These are phyloP conservation scores for Bradypodion ventrale DNA, from an alignment of 2,797 vertebrate species.

Conservation along the genomic window DNA sequence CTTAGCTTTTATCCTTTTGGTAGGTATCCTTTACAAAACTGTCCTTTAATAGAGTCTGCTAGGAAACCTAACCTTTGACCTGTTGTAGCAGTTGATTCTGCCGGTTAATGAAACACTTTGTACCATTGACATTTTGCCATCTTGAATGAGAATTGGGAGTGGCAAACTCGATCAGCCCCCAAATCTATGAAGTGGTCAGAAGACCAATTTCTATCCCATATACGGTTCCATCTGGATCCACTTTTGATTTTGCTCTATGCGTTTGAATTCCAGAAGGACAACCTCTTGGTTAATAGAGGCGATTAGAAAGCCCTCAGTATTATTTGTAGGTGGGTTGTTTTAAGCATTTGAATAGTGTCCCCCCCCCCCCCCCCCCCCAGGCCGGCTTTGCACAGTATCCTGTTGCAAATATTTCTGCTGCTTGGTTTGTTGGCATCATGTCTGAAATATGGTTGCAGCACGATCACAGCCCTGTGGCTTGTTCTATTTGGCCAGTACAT, in stretches of 20 bases:
- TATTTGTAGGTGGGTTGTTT: constrained; percentile 12
- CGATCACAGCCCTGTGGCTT: not conserved
- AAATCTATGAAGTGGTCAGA: too few relatives aligned
- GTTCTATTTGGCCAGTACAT: not conserved
- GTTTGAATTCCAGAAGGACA: constrained; percentile 13
- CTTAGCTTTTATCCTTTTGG: constrained; percentile 35
- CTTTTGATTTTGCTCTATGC: constrained; percentile 1
- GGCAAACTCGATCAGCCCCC: too few relatives aligned
- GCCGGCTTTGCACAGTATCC: not conserved
- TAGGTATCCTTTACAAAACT: constrained; percentile 30
- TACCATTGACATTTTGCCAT: constrained; percentile 4
- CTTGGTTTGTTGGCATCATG: not conserved
- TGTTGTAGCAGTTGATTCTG: constrained; percentile 27
- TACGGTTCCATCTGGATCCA: not conserved
- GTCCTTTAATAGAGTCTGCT: constrained; percentile 36
- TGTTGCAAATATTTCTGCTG: constrained; percentile 8
- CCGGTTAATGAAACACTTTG: constrained; percentile 25
- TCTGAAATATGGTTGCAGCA: not conserved
- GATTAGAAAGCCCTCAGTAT: constrained; percentile 14
- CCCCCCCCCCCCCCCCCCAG: not conserved
- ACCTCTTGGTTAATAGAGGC: constrained; percentile 6
- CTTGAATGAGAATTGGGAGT: not conserved
- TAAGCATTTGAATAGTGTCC: not conserved
- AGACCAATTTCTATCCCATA: not conserved
- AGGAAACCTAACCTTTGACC: constrained; percentile 27